Percentiles rank a stretch among this genome's conserved stretches.
Evolutionary conservation across 1,140 invertebrate genomes (phyloP).

Genomic region (Aphelenchoides besseyi): DNA sequence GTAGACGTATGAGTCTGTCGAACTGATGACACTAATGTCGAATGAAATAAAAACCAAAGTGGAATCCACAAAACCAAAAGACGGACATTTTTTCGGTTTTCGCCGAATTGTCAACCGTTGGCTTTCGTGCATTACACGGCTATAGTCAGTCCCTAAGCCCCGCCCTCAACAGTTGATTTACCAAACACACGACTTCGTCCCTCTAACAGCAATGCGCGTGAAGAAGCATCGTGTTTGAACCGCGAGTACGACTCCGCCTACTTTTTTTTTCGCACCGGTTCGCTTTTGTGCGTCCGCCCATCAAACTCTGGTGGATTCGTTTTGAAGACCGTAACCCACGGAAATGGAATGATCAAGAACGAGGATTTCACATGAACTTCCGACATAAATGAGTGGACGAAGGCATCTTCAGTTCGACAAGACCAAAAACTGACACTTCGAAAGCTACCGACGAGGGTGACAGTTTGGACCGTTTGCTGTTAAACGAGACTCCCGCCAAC

Average conservation of each 20-base stretch:
- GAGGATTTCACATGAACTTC: background rate
- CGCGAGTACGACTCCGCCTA: background rate
- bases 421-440: no score
- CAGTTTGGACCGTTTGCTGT: background rate
- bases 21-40: no score
- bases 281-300: background rate
- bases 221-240: conserved; percentile 1
- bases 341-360: background rate
- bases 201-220: no score
- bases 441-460: background rate
- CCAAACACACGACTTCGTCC: background rate
- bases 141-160: background rate
- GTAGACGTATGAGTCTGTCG: no score
- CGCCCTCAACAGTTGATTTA: background rate
- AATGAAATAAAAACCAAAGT: no score
- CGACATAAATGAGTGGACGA: no score
- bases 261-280: background rate
- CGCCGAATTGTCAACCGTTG: background rate
- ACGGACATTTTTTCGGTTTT: background rate
- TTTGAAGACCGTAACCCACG: background rate
- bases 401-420: no score
- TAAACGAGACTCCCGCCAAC: conserved; percentile 2
- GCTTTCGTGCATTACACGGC: background rate
- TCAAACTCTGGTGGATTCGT: background rate
- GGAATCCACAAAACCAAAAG: background rate